Evolutionary conservation across 2,888 invertebrate genomes (phyloP), one percentile per base, ranked within the genome.

Genomic region (Buathra laborator): DNA sequence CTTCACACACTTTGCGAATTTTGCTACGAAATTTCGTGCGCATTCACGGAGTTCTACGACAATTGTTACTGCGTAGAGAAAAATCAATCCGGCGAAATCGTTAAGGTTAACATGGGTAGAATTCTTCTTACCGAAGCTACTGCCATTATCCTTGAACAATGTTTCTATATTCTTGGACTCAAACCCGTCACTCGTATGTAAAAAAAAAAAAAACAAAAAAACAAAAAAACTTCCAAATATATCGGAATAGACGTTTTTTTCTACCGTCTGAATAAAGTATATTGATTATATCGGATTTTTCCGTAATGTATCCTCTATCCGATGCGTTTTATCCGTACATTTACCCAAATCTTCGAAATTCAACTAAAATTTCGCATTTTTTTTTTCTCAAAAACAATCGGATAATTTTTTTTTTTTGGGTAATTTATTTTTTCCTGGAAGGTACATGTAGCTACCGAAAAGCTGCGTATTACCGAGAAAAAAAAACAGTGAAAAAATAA

Each of bases 31-130:
- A 96, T 99, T 78, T 96, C 98, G n/a, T 96, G 97, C 5, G 95
- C 96, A 1, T 99, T 99, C 93, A 97, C 98, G 0, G 99, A 99
- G 93, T 99, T 99, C 94, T 99, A 99, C 94, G 99, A 99, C 92
- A 96, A 95, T 90, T 99, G 99, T 94, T 99, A 99, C 92, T 99
- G 99, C 93, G 97, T 99, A 72, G 98, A 99, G 93, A 99, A 98
- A 93, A 97, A 99, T 94, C 95, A 96, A 92, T 16, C 82, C 24
- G 98, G 98, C 0, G 96, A 97, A 92, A 96, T 98, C 88, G 94
- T 97, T 1, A 97, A 97, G 91, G 96, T 99, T 9, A 97, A 98
- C 93, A 96, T 96, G 93, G 97, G 97, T 85, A 96, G 99, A 84
- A 96, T 99, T 88, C 95, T 99, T 89, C 94, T 99, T 2, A 97